phyloP scores from a whole-genome alignment of 2,888 invertebrate genomes.

The Synergus laeviventris region DNA sequence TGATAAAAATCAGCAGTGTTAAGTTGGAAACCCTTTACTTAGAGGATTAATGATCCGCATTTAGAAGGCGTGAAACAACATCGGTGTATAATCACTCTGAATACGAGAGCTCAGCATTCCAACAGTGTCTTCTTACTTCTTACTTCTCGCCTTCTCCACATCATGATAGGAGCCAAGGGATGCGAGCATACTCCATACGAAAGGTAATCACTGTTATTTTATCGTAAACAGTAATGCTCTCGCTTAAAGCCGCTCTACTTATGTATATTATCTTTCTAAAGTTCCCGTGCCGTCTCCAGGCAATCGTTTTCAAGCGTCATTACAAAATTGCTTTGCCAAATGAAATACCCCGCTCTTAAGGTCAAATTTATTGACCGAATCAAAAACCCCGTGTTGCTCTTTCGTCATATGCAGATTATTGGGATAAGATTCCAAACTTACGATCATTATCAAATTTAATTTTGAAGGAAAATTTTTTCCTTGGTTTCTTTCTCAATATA shows the following conservation, averaged over 20 bases:
- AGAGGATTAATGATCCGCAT: conserved; percentile 21
- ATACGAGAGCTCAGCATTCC: conserved; percentile 20
- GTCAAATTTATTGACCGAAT: conserved; percentile 29
- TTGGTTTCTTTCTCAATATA: no score
- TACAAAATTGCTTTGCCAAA: conserved; percentile 71
- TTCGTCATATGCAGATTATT: conserved; percentile 30
- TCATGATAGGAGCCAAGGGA: conserved; percentile 55
- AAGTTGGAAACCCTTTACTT: conserved; percentile 27
- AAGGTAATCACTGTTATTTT: conserved; percentile 72
- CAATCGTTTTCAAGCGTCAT: conserved; percentile 70
- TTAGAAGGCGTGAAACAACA: conserved; percentile 40
- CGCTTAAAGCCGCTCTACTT: conserved; percentile 70
- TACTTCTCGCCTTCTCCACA: conserved; percentile 56
- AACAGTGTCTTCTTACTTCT: conserved; percentile 50
- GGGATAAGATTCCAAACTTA: conserved; percentile 9
- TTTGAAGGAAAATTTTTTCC: not conserved
- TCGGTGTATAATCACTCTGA: conserved; percentile 27
- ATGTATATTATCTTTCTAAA: conserved; percentile 65
- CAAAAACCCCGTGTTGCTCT: not conserved
- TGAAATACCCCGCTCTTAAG: conserved; percentile 62
- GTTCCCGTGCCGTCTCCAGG: conserved; percentile 63
- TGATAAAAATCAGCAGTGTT: conserved; percentile 21
- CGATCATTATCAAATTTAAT: not conserved
- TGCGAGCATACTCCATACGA: conserved; percentile 58
- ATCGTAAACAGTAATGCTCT: conserved; percentile 71